A percentile compares a stretch with the other conserved stretches of the same genome.
Conservation (phyloP, 2,888 invertebrate genomes). For the Plebejus argus region DNA sequence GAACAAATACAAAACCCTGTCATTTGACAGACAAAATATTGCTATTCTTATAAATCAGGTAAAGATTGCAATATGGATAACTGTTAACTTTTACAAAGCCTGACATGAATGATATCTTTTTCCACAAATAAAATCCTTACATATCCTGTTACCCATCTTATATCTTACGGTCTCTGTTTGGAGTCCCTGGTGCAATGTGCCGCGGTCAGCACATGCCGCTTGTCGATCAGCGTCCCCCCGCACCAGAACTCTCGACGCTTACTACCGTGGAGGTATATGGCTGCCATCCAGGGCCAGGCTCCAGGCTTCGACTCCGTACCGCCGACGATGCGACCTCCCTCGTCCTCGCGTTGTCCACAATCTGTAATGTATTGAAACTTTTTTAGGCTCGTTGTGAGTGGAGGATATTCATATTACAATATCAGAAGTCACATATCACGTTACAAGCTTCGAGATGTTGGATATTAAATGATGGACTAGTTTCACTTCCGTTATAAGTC, state of each 20-base stretch:
- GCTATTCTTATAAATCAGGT: no score
- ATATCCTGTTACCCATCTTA: not conserved
- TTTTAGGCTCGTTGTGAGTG: not conserved
- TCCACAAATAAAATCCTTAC: not conserved
- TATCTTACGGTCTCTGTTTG: constrained; percentile 90
- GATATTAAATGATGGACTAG: not conserved
- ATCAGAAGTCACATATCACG: no score
- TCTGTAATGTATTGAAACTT: constrained; percentile 78
- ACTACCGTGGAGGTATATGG: constrained; percentile 93
- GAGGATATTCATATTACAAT: not conserved
- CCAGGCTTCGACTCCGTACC: constrained; percentile 92
- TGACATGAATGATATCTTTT: not conserved
- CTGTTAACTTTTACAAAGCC: no score
- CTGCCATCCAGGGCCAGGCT: constrained; percentile 98
- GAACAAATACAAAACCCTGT: no score
- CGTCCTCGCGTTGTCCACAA: constrained; percentile 91
- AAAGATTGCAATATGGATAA: no score
- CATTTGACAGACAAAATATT: no score
- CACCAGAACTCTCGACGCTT: constrained; percentile 96
- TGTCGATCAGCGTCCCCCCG: constrained; percentile 92
- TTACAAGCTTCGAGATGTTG: no score
- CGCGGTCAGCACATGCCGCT: constrained; percentile 91
- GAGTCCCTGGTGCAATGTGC: constrained; percentile 96
- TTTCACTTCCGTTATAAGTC: not conserved
- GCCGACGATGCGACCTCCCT: constrained; percentile 94